A percentile compares a stretch with the other conserved stretches of the same genome.
phyloP scores from a whole-genome alignment of 37 sponge, comb jelly and placozoan species.

The Tethya wilhelma region DNA sequence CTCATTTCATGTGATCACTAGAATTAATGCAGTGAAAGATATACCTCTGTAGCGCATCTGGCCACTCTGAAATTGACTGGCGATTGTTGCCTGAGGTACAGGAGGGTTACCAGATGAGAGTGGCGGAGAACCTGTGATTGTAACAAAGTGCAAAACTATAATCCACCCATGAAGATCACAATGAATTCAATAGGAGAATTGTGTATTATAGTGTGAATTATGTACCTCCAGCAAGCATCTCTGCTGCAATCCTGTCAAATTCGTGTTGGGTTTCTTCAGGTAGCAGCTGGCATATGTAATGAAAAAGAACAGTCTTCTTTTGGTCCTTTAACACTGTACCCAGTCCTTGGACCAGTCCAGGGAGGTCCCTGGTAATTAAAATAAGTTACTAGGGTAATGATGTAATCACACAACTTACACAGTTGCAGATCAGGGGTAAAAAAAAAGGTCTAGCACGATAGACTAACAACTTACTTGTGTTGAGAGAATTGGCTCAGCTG shows the following conservation, averaged over 20 bases:
- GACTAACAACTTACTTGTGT: conserved; percentile 31
- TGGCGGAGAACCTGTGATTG: too few species aligned
- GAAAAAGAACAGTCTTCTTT: conserved; percentile 61
- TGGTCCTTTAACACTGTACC: conserved; percentile 48
- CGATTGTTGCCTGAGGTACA: too few species aligned
- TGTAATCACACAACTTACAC: not conserved
- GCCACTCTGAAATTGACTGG: too few species aligned
- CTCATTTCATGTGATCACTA: too few species aligned
- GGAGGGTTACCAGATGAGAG: too few species aligned
- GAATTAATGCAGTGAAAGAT: too few species aligned
- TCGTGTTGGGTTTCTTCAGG: conserved; percentile 66
- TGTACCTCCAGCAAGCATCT: conserved; percentile 20
- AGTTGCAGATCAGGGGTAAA: not conserved
- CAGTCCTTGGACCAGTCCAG: conserved; percentile 43
- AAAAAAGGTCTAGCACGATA: not conserved
- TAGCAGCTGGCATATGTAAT: conserved; percentile 84
- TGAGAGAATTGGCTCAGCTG: conserved; percentile 45
- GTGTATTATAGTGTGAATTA: too few species aligned
- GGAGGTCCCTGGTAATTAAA: conserved; percentile 58
- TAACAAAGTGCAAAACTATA: too few species aligned
- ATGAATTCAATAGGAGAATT: too few species aligned
- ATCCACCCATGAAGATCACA: too few species aligned
- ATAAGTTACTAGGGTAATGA: not conserved
- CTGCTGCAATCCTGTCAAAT: conserved; percentile 80
- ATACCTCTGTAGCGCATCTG: too few species aligned